Conservation (phyloP, 2,797 vertebrate species). For the Lepilemur ruficaudatus region DNA sequence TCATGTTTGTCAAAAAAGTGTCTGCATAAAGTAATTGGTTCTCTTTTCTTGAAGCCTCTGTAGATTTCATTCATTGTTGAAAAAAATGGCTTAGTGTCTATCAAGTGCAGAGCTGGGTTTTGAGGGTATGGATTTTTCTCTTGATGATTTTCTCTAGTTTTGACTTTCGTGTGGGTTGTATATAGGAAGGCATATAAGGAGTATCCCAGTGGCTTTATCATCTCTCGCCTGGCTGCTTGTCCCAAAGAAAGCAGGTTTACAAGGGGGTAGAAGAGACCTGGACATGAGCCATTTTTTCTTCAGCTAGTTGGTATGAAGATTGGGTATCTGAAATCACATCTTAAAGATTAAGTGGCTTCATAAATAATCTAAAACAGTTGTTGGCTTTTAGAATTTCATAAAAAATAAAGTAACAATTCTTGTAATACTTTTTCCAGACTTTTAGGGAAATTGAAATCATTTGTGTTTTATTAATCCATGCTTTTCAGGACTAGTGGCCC, state of each 20-base stretch:
- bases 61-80: conserved; percentile 60
- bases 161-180: neutral
- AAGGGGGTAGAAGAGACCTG: neutral
- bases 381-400: conserved; percentile 59
- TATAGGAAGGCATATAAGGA: neutral
- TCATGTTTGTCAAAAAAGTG: conserved; percentile 56
- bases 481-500: conserved; percentile 18
- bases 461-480: conserved; percentile 19
- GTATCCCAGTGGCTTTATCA: neutral
- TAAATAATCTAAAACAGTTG: conserved; percentile 50
- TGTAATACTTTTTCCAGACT: conserved; percentile 19
- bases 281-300: conserved; percentile 39
- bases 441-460: conserved; percentile 35
- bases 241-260: neutral
- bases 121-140: conserved; percentile 48
- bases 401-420: conserved; percentile 43
- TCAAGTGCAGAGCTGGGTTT: conserved; percentile 35
- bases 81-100: neutral
- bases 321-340: conserved; percentile 15
- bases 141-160: neutral
- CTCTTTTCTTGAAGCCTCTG: conserved; percentile 38
- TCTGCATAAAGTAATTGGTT: conserved; percentile 41
- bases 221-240: neutral
- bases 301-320: conserved; percentile 36
- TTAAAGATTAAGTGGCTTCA: conserved; percentile 24